Percentiles rank a stretch among this genome's conserved stretches.
phyloP scores from a whole-genome alignment of 2,888 invertebrate genomes.

The Tortricodes alternella region DNA sequence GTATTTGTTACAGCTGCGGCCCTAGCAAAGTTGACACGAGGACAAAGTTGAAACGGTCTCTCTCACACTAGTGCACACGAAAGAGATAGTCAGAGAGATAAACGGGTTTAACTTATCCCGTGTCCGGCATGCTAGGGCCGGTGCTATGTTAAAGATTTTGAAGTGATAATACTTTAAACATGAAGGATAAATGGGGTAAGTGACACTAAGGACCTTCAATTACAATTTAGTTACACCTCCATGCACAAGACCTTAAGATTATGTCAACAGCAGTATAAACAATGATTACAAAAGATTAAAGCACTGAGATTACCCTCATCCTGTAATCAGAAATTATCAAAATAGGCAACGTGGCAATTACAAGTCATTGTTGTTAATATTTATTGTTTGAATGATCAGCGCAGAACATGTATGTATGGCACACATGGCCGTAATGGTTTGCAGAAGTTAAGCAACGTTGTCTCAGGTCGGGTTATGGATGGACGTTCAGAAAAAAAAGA shows the following conservation, averaged over 20 bases:
- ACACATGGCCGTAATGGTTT: background rate
- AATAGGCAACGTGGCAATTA: slow-evolving; percentile 19
- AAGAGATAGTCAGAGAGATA: too few species aligned
- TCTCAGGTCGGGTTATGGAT: background rate
- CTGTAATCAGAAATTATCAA: slow-evolving; percentile 36
- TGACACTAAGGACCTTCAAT: background rate
- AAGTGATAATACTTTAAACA: too few species aligned
- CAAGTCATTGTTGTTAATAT: slow-evolving; percentile 18
- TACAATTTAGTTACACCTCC: slow-evolving; percentile 7
- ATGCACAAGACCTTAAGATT: slow-evolving; percentile 7
- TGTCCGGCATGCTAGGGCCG: too few species aligned
- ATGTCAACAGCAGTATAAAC: slow-evolving; percentile 35
- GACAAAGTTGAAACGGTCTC: too few species aligned
- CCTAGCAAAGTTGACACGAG: too few species aligned
- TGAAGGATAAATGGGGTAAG: too few species aligned
- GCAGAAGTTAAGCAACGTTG: slow-evolving; percentile 13
- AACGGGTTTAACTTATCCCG: too few species aligned
- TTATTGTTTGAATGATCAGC: slow-evolving; percentile 7
- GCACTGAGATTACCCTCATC: slow-evolving; percentile 42
- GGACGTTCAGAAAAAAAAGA: slow-evolving; percentile 3
- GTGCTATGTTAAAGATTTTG: too few species aligned
- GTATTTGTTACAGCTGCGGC: too few species aligned
- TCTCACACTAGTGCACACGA: too few species aligned
- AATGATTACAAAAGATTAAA: slow-evolving; percentile 38
- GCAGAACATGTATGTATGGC: background rate